Percentiles rank a stretch among this genome's conserved stretches.
Conservation (phyloP, 1,140 invertebrate genomes). For the Antheraea mylitta region DNA sequence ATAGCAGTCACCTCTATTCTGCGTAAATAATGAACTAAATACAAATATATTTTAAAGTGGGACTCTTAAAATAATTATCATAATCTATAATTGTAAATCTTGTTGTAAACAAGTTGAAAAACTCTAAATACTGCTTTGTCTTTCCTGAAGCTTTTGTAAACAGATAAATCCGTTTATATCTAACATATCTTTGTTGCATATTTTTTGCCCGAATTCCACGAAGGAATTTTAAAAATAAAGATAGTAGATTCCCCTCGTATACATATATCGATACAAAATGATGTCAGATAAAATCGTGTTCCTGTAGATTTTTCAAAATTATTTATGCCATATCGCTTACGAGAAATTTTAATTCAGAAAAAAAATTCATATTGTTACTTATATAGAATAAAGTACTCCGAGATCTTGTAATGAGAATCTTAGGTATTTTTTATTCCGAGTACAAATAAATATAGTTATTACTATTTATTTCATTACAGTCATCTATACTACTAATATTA, state of each 20-base stretch:
- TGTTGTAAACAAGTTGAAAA: constrained; percentile 6
- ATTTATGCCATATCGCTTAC: neutral
- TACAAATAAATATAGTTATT: too few species aligned
- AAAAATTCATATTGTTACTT: neutral
- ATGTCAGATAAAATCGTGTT: constrained; percentile 44
- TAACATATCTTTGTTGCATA: constrained; percentile 12
- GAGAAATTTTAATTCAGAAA: neutral
- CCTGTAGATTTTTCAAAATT: constrained; percentile 6
- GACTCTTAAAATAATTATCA: neutral
- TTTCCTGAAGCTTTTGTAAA: constrained; percentile 5
- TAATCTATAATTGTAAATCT: neutral
- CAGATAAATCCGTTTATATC: constrained; percentile 12
- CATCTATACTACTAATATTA: too few species aligned
- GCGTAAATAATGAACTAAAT: constrained; percentile 8
- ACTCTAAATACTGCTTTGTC: constrained; percentile 8
- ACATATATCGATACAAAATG: constrained; percentile 52
- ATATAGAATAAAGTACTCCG: too few species aligned
- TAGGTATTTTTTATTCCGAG: too few species aligned
- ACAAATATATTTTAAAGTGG: neutral
- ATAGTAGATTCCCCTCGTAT: constrained; percentile 52
- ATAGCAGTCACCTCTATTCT: neutral
- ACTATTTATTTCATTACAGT: too few species aligned
- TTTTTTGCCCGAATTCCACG: constrained; percentile 34
- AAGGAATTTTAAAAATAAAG: constrained; percentile 19
- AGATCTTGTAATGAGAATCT: too few species aligned